Base-by-base conservation (phyloP, 1,140 invertebrate genomes). In the Listronotus bonariensis region DNA sequence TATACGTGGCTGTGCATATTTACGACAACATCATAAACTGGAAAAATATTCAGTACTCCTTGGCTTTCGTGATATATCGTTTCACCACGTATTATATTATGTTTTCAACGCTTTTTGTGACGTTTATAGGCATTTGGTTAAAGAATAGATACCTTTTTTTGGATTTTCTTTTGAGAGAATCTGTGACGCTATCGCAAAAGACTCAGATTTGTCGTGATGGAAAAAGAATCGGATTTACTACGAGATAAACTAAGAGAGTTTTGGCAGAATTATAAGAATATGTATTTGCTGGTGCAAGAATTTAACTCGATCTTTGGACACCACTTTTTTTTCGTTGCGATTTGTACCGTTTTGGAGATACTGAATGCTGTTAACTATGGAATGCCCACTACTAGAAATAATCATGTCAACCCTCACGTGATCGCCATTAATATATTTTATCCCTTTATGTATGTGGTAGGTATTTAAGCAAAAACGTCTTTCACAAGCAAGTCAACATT, bases 31-130 rank as follows among this genome's bases (percentile, higher is more conserved):
- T 65, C 7, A 43, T 18, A 11, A 56, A 65, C 34, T 65, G 62
- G 62, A 26, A 12, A 10, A 38, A 10, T 11, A 9, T 57, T 12
- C 49, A 42, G 12, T 65, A 65, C 17, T 48, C 62, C 0, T 20
- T 65, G 26, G 54, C 62, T 48, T 65, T 65, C 49, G 53, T 65
- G 10, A 65, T 65, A 15, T 65, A 56, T 36, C 52, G 62, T 12
- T 49, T 65, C 17, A 57, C 54, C 15, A 56, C 62, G 5, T 65
- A 65, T 20, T 65, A 65, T 31, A 55, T 65, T 4, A 53, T 65
- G 52, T 65, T 56, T 43, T 49, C 15, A 15, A 65, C 54, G 1
- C 18, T 65, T 4, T 65, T 65, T 18, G 49, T 65, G 8, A 49
- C 7, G 12, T 48, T 65, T 20, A 4, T 65, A 11, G 48, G 53